Conservation (phyloP, 23 tunicate genomes). For the Ciona savignyi region DNA sequence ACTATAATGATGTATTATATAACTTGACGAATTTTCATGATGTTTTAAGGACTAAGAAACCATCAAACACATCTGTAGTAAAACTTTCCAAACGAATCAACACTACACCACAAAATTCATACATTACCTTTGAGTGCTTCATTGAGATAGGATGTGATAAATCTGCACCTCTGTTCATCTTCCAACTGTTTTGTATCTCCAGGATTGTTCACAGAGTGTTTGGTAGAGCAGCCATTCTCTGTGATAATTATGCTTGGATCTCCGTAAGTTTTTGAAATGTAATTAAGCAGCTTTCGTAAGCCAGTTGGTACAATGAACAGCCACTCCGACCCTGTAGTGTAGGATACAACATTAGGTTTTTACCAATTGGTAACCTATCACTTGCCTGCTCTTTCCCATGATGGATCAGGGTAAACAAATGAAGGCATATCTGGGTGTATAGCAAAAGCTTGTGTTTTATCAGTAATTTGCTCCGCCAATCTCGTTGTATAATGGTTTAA, state of each 20-base stretch:
- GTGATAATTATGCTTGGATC: slow-evolving; percentile 66
- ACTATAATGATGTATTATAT: too few species aligned
- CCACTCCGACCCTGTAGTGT: slow-evolving; percentile 60
- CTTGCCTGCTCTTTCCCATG: slow-evolving; percentile 85
- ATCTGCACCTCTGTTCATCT: slow-evolving; percentile 61
- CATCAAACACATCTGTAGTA: too few species aligned
- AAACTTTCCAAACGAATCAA: slow-evolving; percentile 6
- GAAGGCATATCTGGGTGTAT: slow-evolving; percentile 77
- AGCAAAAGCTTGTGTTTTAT: slow-evolving; percentile 13
- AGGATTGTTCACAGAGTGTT: slow-evolving; percentile 34
- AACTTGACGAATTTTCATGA: too few species aligned
- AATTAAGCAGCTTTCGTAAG: slow-evolving; percentile 53
- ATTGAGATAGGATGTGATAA: slow-evolving; percentile 46
- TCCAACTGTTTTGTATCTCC: slow-evolving; percentile 36
- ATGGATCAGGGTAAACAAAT: slow-evolving; percentile 23
- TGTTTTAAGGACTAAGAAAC: too few species aligned
- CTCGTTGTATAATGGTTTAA: slow-evolving; percentile 85
- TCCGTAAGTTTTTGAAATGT: slow-evolving; percentile 47
- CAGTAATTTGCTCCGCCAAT: slow-evolving; percentile 23
- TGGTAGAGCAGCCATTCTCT: slow-evolving; percentile 90
- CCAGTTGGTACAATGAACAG: slow-evolving; percentile 83
- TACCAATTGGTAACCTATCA: too few species aligned
- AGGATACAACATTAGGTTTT: too few species aligned
- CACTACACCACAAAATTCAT: background rate
- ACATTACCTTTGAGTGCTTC: slow-evolving; percentile 73